Conservation (phyloP, 2,797 vertebrate genomes). For the Pitangus sulphuratus region DNA sequence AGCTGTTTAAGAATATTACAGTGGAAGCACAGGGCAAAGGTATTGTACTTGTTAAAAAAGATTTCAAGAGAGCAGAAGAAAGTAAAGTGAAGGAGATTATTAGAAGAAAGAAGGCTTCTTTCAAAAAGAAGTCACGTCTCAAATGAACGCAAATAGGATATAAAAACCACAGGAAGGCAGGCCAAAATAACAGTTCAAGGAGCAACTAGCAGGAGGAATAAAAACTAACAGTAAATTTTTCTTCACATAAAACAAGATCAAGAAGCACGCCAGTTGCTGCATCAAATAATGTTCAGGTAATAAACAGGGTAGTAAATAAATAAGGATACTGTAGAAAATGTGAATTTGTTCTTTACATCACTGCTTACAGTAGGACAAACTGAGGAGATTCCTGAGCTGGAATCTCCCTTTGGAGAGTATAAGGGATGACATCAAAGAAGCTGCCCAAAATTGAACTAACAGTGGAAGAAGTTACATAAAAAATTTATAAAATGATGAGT, state of each 20-base stretch:
- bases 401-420: neutral
- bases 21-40: neutral
- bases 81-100: neutral
- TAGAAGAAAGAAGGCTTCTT: neutral
- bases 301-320: neutral
- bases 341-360: neutral
- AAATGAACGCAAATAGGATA: neutral
- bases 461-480: neutral
- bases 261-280: neutral
- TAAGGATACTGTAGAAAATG: neutral
- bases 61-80: neutral
- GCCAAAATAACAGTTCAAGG: neutral
- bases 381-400: neutral
- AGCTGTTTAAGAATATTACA: neutral
- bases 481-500: neutral
- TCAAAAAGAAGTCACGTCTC: neutral
- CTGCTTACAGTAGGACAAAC: neutral
- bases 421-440: neutral
- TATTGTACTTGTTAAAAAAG: neutral
- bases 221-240: neutral
- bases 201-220: neutral
- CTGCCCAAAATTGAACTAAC: neutral
- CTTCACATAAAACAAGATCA: neutral
- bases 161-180: neutral
- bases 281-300: neutral